Evolutionary conservation across 2,888 invertebrate species (phyloP).

Genomic region (Macropis europaea): DNA sequence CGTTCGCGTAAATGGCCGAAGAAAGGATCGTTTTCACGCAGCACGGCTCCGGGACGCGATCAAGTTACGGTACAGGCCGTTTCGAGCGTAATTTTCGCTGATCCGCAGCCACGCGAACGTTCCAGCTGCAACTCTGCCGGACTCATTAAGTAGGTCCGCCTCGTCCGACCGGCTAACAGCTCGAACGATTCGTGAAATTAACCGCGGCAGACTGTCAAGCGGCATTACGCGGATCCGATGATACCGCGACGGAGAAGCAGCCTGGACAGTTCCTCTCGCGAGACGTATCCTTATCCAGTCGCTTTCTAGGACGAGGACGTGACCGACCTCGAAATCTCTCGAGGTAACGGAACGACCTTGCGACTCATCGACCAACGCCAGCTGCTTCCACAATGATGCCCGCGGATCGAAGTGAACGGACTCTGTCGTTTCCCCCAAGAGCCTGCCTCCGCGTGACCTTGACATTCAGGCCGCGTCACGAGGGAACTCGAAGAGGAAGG

Average conservation of each 20-base stretch:
- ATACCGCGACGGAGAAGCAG: conserved; percentile 39
- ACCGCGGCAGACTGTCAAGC: conserved; percentile 40
- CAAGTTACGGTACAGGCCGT: no score
- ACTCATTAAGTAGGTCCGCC: conserved; percentile 38
- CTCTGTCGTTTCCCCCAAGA: conserved; percentile 33
- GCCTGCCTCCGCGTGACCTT: conserved; percentile 29
- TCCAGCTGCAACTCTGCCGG: background rate
- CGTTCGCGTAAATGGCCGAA: background rate
- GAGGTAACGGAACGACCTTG: conserved; percentile 68
- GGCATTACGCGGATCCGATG: conserved; percentile 53
- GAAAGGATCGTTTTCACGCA: background rate
- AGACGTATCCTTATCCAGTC: conserved; percentile 27
- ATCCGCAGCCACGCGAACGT: background rate
- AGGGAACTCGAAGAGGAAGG: background rate
- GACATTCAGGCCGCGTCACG: conserved; percentile 1
- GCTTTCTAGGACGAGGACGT: conserved; percentile 61
- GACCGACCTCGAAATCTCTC: conserved; percentile 64
- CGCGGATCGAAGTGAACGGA: conserved; percentile 52
- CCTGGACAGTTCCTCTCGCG: conserved; percentile 9
- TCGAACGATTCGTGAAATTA: conserved; percentile 54
- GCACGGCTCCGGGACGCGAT: no score
- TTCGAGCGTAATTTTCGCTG: background rate
- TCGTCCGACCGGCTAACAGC: conserved; percentile 9
- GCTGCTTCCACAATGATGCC: conserved; percentile 46
- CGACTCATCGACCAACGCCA: conserved; percentile 50